phyloP scores from a whole-genome alignment of 2,888 invertebrate genomes.

The Melangyna quadrimaculata region DNA sequence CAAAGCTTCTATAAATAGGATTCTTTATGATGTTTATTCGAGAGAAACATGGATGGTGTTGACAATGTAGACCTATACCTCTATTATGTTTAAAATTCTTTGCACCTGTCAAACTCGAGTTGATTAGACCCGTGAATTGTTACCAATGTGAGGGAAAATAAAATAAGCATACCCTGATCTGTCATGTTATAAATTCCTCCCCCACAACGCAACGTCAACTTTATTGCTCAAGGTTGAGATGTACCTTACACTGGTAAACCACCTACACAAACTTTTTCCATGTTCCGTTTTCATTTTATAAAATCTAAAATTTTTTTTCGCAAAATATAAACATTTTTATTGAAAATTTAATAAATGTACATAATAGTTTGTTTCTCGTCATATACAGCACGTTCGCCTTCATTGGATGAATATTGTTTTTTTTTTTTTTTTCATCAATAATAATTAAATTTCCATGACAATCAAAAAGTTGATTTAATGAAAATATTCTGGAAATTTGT shows the following conservation, averaged over 20 bases:
- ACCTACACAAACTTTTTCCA: not conserved
- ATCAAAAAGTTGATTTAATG: slow-evolving; percentile 33
- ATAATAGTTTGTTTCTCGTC: not conserved
- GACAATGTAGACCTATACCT: too few species aligned
- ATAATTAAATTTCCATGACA: slow-evolving; percentile 32
- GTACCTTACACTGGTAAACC: not conserved
- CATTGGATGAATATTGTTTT: not conserved
- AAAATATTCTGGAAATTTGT: slow-evolving; percentile 13
- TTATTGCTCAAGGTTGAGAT: not conserved
- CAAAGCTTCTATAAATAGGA: not conserved
- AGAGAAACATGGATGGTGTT: too few species aligned
- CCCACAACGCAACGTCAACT: too few species aligned
- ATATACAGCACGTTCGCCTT: not conserved
- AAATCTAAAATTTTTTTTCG: not conserved
- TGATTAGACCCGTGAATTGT: not conserved
- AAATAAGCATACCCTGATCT: not conserved
- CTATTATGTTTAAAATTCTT: not conserved
- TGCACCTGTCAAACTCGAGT: not conserved
- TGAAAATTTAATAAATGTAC: not conserved
- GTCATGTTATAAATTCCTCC: not conserved
- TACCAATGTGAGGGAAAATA: not conserved
- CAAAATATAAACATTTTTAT: not conserved
- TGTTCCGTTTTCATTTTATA: too few species aligned
- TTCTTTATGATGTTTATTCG: not conserved
- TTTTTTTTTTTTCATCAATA: not conserved